Conservation (phyloP, 1,140 invertebrate genomes). For the Drosophila murphyi region DNA sequence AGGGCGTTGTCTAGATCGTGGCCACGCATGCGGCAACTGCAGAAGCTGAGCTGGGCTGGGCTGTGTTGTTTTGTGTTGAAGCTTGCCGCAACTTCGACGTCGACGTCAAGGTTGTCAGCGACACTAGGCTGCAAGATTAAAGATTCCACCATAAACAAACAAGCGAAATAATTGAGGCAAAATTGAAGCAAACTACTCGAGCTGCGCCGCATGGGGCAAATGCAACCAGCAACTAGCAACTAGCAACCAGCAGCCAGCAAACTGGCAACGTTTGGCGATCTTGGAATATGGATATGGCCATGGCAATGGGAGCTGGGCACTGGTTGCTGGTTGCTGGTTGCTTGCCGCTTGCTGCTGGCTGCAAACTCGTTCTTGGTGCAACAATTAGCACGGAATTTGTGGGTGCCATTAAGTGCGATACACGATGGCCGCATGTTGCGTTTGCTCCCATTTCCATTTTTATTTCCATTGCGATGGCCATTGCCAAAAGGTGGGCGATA, state of each 20-base stretch:
- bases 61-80: background rate
- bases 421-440: conserved; percentile 76
- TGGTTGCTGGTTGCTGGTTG: background rate
- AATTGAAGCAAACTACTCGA: conserved; percentile 82
- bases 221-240: background rate
- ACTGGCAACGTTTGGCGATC: conserved; percentile 26
- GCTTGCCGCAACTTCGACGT: conserved; percentile 25
- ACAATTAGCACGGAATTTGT: conserved; percentile 82
- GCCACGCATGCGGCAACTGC: conserved; percentile 70
- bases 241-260: background rate
- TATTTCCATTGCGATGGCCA: conserved; percentile 58
- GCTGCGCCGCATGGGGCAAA: conserved; percentile 21
- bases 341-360: background rate
- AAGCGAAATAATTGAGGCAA: conserved; percentile 84
- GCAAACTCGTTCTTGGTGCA: conserved; percentile 66
- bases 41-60: conserved; percentile 26
- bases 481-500: conserved; percentile 37
- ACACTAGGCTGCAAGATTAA: conserved; percentile 72
- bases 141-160: conserved; percentile 84
- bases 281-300: conserved; percentile 50
- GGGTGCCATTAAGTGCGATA: conserved; percentile 80
- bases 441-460: conserved; percentile 52
- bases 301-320: conserved; percentile 31
- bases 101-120: conserved; percentile 65
- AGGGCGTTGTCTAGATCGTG: conserved; percentile 70